Evolutionary conservation across 2,113 vertebrate genomes (phyloP).

Genomic region (Epinephelus cyanopodus): DNA sequence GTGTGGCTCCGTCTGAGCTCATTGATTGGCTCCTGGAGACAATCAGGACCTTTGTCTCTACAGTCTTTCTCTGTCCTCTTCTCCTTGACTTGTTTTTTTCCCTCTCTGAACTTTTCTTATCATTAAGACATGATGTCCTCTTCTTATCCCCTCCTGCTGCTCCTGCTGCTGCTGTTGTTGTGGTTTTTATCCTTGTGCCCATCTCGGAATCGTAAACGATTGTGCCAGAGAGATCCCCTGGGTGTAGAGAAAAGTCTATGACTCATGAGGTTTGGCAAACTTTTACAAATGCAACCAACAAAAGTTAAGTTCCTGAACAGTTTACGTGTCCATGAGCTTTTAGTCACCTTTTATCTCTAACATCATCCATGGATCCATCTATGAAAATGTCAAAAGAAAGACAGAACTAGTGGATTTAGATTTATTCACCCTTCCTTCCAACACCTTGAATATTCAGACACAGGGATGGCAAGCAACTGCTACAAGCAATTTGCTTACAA

Average conservation of each 20-base stretch:
- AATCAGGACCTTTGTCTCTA: not conserved
- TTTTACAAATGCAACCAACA: not conserved
- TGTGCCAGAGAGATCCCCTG: not conserved
- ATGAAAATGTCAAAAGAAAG: not conserved
- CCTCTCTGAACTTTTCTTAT: constrained; percentile 2
- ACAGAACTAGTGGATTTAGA: not conserved
- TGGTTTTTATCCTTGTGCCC: not conserved
- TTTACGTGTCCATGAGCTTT: too few species aligned
- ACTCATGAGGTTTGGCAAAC: not conserved
- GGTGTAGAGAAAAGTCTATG: not conserved
- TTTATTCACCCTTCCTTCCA: not conserved
- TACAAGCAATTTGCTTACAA: too few species aligned
- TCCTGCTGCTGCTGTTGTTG: not conserved
- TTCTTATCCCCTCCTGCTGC: not conserved
- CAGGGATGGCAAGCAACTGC: not conserved
- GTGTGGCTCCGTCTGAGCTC: constrained; percentile 27
- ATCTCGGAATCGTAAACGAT: not conserved
- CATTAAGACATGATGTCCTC: constrained; percentile 15
- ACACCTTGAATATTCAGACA: not conserved
- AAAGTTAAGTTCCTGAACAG: not conserved
- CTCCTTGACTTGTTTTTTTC: not conserved
- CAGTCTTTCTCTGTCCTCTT: not conserved
- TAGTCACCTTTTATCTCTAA: not conserved
- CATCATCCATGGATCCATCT: not conserved
- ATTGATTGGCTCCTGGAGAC: constrained; percentile 23